Evolutionary conservation across 2,113 vertebrate species (phyloP).

Genomic region (Quiscalus mexicanus): DNA sequence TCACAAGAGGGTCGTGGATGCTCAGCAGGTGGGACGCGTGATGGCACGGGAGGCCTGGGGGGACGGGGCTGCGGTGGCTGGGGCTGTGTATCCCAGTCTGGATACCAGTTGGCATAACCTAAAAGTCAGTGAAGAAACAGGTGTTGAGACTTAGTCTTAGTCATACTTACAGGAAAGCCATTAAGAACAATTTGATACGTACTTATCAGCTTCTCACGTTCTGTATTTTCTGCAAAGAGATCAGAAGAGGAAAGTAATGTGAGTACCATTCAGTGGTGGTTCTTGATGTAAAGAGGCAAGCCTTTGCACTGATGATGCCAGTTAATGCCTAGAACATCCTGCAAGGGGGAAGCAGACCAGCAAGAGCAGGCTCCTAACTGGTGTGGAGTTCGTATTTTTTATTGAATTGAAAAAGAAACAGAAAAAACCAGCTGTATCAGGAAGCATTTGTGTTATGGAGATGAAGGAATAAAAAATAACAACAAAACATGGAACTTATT

Average conservation of each 20-base stretch:
- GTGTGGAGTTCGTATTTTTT: not conserved
- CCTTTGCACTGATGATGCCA: not conserved
- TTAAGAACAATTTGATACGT: conserved; percentile 40
- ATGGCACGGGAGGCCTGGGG: accelerated
- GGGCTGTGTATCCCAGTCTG: conserved; percentile 53
- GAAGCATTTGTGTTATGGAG: not conserved
- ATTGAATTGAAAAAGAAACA: not conserved
- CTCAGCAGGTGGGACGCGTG: not conserved
- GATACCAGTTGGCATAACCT: conserved; percentile 66
- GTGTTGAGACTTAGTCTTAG: not conserved
- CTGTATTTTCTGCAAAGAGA: conserved; percentile 69
- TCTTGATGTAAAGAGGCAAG: not conserved
- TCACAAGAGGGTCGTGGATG: not conserved
- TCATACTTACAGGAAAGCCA: not conserved
- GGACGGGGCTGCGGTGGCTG: not conserved
- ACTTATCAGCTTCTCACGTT: conserved; percentile 71
- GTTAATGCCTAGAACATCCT: not conserved
- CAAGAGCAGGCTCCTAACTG: not conserved
- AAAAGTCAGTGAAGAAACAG: not conserved
- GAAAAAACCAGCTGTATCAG: not conserved
- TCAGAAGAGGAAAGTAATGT: conserved; percentile 24
- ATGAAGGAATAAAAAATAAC: not conserved
- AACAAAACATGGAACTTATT: not conserved
- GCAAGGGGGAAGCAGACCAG: not conserved
- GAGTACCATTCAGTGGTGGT: not conserved